Percentiles rank a stretch among this genome's conserved stretches.
Conservation (phyloP, 2,888 invertebrate genomes). For the Pollenia griseotomentosa region DNA sequence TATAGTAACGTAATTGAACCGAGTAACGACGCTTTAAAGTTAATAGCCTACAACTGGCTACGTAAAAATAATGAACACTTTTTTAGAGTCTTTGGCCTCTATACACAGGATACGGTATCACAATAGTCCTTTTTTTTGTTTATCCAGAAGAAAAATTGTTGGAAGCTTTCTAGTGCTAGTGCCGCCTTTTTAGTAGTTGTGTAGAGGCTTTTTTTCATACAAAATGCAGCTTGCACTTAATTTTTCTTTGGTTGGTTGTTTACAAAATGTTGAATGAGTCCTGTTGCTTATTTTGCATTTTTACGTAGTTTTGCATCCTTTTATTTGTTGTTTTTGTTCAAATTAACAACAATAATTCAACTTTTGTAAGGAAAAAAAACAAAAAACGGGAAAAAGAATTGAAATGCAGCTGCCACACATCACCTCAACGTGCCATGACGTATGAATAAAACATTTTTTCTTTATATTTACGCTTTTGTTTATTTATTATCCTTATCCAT, state of each 20-base stretch:
- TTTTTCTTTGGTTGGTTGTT: conserved; percentile 30
- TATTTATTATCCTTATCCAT: conserved; percentile 54
- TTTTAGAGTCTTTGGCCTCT: conserved; percentile 29
- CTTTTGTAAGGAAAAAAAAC: background rate
- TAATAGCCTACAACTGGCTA: conserved; percentile 41
- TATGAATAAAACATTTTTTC: conserved; percentile 24
- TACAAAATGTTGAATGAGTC: conserved; percentile 43
- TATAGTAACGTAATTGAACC: conserved; percentile 59
- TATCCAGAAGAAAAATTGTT: conserved; percentile 1
- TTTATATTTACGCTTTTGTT: conserved; percentile 38
- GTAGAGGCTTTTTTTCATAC: conserved; percentile 18
- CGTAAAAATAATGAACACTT: conserved; percentile 44
- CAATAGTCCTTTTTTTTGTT: conserved; percentile 46
- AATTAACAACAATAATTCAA: conserved; percentile 65
- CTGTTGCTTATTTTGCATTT: conserved; percentile 56
- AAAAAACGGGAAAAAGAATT: conserved; percentile 42
- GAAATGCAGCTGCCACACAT: conserved; percentile 59
- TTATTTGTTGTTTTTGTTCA: conserved; percentile 38
- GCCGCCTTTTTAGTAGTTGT: background rate
- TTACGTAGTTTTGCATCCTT: conserved; percentile 35
- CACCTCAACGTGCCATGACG: conserved; percentile 50
- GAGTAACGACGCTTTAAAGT: conserved; percentile 47
- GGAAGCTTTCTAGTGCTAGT: background rate
- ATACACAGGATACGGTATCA: conserved; percentile 54
- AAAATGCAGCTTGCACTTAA: conserved; percentile 50